These are phyloP conservation scores for Mus musculus DNA, from an alignment of 2,113 vertebrate species.

Conservation along the genomic window DNA sequence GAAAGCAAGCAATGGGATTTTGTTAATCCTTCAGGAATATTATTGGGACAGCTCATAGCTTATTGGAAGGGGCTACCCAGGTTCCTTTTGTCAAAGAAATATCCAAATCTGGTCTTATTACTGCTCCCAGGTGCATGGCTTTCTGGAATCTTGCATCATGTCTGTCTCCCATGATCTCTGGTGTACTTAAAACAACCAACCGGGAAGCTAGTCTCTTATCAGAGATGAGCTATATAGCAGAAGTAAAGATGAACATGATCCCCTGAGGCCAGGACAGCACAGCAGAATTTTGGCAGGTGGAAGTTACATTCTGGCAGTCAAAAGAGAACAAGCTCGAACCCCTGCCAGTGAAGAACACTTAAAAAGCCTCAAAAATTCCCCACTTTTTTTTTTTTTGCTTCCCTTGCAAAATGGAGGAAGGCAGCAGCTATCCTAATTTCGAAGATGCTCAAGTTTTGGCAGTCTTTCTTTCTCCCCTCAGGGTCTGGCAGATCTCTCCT, in stretches of 20 bases:
- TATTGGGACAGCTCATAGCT: neutral
- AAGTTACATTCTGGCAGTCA: neutral
- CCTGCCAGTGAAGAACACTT: neutral
- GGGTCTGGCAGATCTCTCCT: neutral
- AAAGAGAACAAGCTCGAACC: neutral
- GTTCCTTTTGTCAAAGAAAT: neutral
- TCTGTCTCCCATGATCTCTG: neutral
- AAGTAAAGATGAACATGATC: rapidly evolving
- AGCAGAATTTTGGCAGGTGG: neutral
- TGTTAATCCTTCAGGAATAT: neutral
- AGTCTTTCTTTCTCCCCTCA: neutral
- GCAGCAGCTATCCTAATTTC: neutral
- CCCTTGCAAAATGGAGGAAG: neutral
- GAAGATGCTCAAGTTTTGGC: neutral
- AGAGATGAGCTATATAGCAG: neutral
- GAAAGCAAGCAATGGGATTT: neutral
- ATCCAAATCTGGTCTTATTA: neutral
- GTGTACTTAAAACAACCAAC: neutral
- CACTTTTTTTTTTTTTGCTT: neutral
- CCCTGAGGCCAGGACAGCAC: neutral
- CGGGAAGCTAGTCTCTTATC: neutral
- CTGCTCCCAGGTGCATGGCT: neutral
- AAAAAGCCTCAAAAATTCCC: neutral
- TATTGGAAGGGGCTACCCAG: neutral
- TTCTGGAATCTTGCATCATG: neutral